A percentile compares a stretch with the other conserved stretches of the same genome.
Evolutionary conservation across 2,888 invertebrate species (phyloP).

Genomic region (Volucella inflata): DNA sequence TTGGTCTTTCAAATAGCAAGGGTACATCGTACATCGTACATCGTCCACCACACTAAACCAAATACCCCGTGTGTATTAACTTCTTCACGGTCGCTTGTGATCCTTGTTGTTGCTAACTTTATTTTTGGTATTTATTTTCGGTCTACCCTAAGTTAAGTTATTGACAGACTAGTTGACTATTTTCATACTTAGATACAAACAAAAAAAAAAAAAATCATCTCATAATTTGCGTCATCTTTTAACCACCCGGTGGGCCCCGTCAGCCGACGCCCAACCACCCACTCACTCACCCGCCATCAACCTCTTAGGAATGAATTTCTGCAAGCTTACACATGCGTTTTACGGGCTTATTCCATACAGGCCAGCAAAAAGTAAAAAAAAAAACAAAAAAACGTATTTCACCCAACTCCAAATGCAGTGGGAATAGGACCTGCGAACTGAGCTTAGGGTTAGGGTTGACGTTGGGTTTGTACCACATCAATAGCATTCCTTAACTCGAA

Average conservation of each 20-base stretch:
- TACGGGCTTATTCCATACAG: constrained; percentile 34
- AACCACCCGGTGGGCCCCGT: neutral
- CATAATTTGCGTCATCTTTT: constrained; percentile 50
- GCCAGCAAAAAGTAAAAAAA: constrained; percentile 9
- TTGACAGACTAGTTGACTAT: constrained; percentile 11
- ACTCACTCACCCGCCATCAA: neutral
- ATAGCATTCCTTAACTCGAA: constrained; percentile 28
- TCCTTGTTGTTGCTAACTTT: constrained; percentile 36
- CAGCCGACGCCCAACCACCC: neutral
- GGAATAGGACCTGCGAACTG: neutral
- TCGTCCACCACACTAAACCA: constrained; percentile 12
- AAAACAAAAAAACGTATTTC: constrained; percentile 25
- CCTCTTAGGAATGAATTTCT: constrained; percentile 36
- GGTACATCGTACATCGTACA: constrained; percentile 32
- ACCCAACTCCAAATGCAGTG: constrained; percentile 44
- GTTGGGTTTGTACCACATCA: constrained; percentile 24
- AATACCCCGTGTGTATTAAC: constrained; percentile 25
- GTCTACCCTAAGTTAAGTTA: constrained; percentile 7
- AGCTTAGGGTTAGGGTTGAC: neutral
- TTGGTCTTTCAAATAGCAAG: constrained; percentile 45
- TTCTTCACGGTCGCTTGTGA: constrained; percentile 35
- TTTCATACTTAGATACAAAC: constrained; percentile 1
- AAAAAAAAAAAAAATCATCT: constrained; percentile 28
- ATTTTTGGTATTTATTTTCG: constrained; percentile 20
- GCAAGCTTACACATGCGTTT: constrained; percentile 71